Evolutionary conservation across 2,888 invertebrate genomes (phyloP).

Genomic region (Oligia fasciuncula): DNA sequence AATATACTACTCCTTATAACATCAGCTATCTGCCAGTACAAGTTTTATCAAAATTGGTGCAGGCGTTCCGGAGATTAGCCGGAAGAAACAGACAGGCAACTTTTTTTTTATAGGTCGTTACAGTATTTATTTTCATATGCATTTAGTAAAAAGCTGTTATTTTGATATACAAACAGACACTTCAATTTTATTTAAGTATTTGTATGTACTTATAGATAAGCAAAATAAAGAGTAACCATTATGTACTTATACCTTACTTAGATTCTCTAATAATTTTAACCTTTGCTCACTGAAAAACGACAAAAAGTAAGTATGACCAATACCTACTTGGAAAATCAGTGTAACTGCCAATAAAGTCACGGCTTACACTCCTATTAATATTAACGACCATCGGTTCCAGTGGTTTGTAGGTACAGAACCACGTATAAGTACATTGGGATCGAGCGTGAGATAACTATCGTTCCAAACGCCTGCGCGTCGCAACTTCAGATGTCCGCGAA

Average conservation of each 20-base stretch:
- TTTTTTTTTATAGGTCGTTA: too few species aligned
- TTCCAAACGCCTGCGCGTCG: slow-evolving; percentile 69
- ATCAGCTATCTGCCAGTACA: neutral
- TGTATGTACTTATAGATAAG: too few species aligned
- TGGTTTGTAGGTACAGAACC: slow-evolving; percentile 64
- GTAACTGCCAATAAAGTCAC: slow-evolving; percentile 50
- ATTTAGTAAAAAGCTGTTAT: neutral
- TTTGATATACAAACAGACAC: neutral
- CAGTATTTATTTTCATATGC: neutral
- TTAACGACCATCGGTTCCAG: slow-evolving; percentile 62
- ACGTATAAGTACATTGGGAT: slow-evolving; percentile 72
- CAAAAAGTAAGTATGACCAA: slow-evolving; percentile 29
- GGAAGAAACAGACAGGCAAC: neutral
- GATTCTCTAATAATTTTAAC: neutral
- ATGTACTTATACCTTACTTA: neutral
- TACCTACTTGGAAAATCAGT: slow-evolving; percentile 35
- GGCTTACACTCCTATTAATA: slow-evolving; percentile 68
- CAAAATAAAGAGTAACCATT: neutral
- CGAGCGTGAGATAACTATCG: slow-evolving; percentile 78
- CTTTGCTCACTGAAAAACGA: neutral
- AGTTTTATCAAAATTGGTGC: neutral
- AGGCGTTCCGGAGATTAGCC: neutral
- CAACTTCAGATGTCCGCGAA: slow-evolving; percentile 73
- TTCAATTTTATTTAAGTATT: too few species aligned
- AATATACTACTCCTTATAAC: neutral